Evolutionary conservation across 2,797 vertebrate species (phyloP), one percentile per base, ranked within the genome.

Genomic region (Gymnoscopelus microlampas): DNA sequence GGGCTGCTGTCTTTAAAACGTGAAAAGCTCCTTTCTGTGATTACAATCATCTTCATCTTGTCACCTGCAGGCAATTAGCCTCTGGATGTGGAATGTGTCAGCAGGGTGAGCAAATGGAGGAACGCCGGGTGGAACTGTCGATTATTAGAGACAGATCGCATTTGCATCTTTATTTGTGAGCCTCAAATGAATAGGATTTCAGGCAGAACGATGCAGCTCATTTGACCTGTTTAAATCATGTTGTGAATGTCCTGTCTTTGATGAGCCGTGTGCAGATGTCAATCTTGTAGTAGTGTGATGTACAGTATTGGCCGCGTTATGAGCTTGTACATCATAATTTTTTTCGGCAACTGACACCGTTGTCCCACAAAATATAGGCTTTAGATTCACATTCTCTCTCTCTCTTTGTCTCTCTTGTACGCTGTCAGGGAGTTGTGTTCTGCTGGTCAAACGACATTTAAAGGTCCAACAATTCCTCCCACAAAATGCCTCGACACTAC

Each of bases 21-120:
- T 91, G 83, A 93, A 93, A 91, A 93, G 90, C 71, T 85, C 69
- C 57, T 83, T 80, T 89, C 89, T 87, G 82, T 85, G 80, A 93
- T 89, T 89, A 77, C 82, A 83, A 88, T 90, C 85, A 85, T 29
- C 73, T 81, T 66, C 75, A 70, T 76, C 65, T 81, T 77, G 39
- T 53, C 76, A 74, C 76, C 76, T 67, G 74, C 69, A 67, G 78
- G 71, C 79, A 80, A 75, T 85, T 80, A 86, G 71, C 79, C 84
- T 85, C 81, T 87, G 80, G 71, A 82, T 74, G 73, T 29, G 79
- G 60, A 79, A 79, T 69, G 73, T 78, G 74, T 79, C 74, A 71
- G 53, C 71, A 29, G 26, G 26, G 5, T 2, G 61, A 66, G 66
- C 55, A 72, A 68, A 82, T 78, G 60, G 49, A 64, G 70, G 35